Evolutionary conservation across 2,113 vertebrate species (phyloP).

Genomic region (Hippopotamus amphibius): DNA sequence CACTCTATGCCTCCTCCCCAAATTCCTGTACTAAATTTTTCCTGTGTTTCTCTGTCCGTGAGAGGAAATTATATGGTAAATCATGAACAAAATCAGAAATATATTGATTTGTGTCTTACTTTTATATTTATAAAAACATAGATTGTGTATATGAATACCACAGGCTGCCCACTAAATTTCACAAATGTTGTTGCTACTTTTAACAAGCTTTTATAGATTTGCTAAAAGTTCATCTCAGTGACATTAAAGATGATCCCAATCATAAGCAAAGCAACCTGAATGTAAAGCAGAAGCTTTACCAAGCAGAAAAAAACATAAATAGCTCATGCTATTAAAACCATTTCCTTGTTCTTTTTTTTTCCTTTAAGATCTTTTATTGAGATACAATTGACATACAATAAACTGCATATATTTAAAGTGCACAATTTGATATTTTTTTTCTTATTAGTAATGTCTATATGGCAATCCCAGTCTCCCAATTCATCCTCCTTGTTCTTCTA

Average conservation of each 20-base stretch:
- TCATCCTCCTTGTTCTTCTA: not conserved
- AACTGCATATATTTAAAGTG: too few relatives aligned
- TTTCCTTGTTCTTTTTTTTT: not conserved
- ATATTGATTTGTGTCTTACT: not conserved
- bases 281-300: not conserved
- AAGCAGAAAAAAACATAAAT: slow-evolving; percentile 14
- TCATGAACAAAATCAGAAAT: slow-evolving; percentile 43
- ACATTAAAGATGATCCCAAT: not conserved
- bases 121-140: not conserved
- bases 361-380: too few relatives aligned
- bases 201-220: slow-evolving; percentile 25
- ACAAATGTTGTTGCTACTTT: slow-evolving; percentile 52
- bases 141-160: not conserved
- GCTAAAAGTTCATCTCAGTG: slow-evolving; percentile 22
- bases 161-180: not conserved
- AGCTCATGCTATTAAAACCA: not conserved
- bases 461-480: too few relatives aligned
- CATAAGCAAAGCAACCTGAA: not conserved
- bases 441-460: too few relatives aligned
- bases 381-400: too few relatives aligned
- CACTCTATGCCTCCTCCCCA: not conserved
- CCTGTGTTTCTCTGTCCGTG: not conserved
- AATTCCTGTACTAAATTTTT: not conserved
- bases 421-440: too few relatives aligned
- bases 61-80: not conserved